Evolutionary conservation across 2,113 vertebrate species (phyloP).

Genomic region (Corythaeola cristata): DNA sequence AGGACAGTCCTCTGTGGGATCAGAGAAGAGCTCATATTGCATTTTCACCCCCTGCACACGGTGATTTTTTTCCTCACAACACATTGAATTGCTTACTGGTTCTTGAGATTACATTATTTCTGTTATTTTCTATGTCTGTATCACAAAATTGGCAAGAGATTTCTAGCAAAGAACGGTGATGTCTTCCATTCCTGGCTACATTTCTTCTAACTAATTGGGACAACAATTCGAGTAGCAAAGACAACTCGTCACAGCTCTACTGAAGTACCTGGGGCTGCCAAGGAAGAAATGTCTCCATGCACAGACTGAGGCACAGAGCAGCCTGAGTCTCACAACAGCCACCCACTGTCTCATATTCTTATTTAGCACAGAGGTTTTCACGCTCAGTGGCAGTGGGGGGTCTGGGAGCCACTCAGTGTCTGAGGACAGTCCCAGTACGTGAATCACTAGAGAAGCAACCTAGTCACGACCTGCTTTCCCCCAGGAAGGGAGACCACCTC

Average conservation of each 20-base stretch:
- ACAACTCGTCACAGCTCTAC: not conserved
- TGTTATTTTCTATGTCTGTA: not conserved
- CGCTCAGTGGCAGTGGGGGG: accelerated
- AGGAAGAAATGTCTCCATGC: not conserved
- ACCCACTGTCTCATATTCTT: not conserved
- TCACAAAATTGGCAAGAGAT: not conserved
- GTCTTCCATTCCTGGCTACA: not conserved
- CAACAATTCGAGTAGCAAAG: not conserved
- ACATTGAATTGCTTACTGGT: not conserved
- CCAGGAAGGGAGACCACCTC: not conserved
- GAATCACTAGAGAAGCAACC: not conserved
- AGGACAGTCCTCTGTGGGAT: not conserved
- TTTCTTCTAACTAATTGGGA: not conserved
- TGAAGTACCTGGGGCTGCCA: not conserved
- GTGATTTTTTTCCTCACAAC: not conserved
- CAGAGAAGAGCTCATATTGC: accelerated
- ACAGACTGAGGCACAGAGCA: not conserved
- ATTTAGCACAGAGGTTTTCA: not conserved
- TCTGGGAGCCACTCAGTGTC: not conserved
- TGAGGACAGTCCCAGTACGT: not conserved
- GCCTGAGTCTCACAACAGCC: not conserved
- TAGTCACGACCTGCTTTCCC: not conserved
- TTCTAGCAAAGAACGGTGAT: not conserved
- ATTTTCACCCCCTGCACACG: accelerated
- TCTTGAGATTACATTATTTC: not conserved